Base-by-base conservation (phyloP, 1,140 invertebrate species). In the Laodelphax striatellus region DNA sequence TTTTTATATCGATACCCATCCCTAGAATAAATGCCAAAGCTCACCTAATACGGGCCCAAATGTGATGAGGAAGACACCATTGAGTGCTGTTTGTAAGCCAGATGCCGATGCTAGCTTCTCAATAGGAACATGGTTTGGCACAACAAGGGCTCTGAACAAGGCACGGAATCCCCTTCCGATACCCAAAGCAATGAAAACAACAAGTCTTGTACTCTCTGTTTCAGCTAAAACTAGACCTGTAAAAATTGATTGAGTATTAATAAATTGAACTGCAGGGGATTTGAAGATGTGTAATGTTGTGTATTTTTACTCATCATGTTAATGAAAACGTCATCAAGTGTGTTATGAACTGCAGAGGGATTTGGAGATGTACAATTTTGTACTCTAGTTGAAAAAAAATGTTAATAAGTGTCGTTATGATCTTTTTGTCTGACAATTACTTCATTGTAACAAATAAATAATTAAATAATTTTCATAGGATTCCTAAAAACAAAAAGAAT, bases 141-240 rank as follows among this genome's bases (percentile, higher is more conserved):
- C 81, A 5, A 87, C 79, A 4, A 85, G 70, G 5, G 80, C 77
- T 69, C 83, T 82, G 66, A 84, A 86, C 0, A 87, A 83, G 43
- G 84, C 81, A 57, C 83, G 74, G 16, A 85, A 72, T 0, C 83
- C 84, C 72, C 86, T 87, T 31, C 82, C 79, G 1, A 86, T 71
- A 8, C 85, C 85, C 38, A 87, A 70, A 0, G 69, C 71, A 0
- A 77, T 55, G 0, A 72, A 72, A 5, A 77, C 75, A 21, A 73
- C 66, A 5, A 78, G 9, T 72, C 76, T 73, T 34, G 19, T 19
- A 5, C 24, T n/a, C 16, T 60, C 52, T 13, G 52, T 41, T 2
- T 70, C 71, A 19, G 60, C 66, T 55, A 75, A 78, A 3, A 72
- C 65, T 66, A 80, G 70, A 56, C 73, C 79, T 80, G 71, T 61